These are phyloP conservation scores for Lordiphosa mommai DNA, from an alignment of 1,140 invertebrate genomes.

Conservation along the genomic window DNA sequence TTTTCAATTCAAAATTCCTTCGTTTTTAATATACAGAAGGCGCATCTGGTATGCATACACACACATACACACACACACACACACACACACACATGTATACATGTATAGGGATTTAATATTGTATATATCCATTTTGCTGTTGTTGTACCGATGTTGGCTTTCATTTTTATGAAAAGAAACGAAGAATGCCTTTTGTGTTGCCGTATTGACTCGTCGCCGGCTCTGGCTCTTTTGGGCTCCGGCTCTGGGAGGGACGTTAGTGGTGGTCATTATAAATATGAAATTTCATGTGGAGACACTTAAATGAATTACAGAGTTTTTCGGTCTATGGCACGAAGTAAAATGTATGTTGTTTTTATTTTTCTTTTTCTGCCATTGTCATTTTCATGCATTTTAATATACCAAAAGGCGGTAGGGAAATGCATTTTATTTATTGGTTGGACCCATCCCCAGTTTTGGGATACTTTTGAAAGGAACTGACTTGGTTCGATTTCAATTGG, in stretches of 20 bases:
- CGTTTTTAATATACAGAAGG: conserved; percentile 1
- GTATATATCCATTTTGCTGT: conserved; percentile 1
- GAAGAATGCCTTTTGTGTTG: too few relatives aligned
- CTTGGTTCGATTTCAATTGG: too few relatives aligned
- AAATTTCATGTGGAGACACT: conserved; percentile 6
- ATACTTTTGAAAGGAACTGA: too few relatives aligned
- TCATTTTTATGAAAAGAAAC: not conserved
- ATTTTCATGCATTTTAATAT: not conserved
- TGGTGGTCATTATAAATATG: conserved; percentile 4
- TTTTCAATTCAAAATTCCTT: conserved; percentile 7
- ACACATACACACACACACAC: not conserved
- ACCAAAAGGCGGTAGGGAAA: too few relatives aligned
- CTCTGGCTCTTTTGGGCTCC: too few relatives aligned
- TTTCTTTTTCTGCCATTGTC: too few relatives aligned
- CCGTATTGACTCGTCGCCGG: too few relatives aligned
- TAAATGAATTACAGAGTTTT: conserved; percentile 1
- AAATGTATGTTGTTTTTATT: too few relatives aligned
- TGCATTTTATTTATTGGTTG: too few relatives aligned
- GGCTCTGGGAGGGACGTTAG: too few relatives aligned
- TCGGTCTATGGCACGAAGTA: not conserved
- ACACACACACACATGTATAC: not conserved
- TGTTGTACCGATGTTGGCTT: not conserved
- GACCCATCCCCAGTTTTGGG: too few relatives aligned
- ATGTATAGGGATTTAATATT: conserved; percentile 3
- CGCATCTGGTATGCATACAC: not conserved